A percentile compares a stretch with the other conserved stretches of the same genome.
Conservation (phyloP, 2,113 vertebrate genomes). For the Loxodonta africana region DNA sequence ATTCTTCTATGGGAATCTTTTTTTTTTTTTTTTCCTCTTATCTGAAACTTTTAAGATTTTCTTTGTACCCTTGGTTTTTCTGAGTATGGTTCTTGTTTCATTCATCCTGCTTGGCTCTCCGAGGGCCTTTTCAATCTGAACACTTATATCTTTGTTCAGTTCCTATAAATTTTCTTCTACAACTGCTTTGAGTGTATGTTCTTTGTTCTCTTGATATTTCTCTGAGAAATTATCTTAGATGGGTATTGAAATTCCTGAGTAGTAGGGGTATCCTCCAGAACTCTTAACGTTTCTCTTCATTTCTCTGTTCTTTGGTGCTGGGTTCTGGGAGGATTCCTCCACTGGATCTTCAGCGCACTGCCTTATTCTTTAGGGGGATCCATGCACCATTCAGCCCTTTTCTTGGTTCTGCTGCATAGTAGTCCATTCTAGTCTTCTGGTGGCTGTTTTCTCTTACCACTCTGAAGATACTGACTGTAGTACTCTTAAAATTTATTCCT, state of each 20-base stretch:
- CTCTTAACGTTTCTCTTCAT: not conserved
- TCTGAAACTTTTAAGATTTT: not conserved
- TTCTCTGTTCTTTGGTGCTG: not conserved
- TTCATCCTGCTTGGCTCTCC: not conserved
- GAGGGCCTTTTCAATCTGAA: not conserved
- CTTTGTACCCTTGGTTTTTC: conserved; percentile 35
- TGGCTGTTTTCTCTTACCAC: not conserved
- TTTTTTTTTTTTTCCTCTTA: not conserved
- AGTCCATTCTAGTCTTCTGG: not conserved
- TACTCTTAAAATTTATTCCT: not conserved
- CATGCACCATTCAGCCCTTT: not conserved
- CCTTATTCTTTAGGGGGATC: not conserved
- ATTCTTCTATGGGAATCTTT: not conserved
- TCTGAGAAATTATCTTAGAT: not conserved
- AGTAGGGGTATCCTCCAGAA: not conserved
- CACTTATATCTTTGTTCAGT: not conserved
- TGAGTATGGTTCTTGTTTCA: not conserved
- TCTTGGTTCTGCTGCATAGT: not conserved
- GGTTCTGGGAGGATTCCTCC: not conserved
- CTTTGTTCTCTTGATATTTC: conserved; percentile 18
- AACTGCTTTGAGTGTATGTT: not conserved
- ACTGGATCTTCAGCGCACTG: not conserved
- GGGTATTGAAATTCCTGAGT: not conserved
- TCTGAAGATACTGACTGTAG: not conserved
- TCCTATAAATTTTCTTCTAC: conserved; percentile 17